Conservation (phyloP, 2,113 vertebrate species). For the Nothobranchius kuhntae region DNA sequence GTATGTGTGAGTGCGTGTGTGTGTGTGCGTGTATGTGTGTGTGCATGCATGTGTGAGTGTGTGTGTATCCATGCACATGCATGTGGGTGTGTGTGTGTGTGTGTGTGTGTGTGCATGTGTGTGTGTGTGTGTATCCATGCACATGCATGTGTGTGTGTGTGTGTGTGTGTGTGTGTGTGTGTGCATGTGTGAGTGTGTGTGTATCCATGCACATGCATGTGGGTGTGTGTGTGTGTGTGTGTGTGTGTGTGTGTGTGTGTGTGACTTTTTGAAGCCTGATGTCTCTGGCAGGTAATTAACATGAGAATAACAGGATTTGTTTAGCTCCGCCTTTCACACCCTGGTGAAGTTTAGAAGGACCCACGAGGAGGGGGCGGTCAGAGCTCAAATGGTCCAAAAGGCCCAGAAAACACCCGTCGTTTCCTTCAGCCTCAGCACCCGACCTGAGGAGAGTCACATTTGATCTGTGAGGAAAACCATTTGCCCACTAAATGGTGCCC, state of each 20-base stretch:
- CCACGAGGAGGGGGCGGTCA: conserved; percentile 31
- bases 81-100: too few relatives aligned
- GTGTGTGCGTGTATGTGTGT: too few relatives aligned
- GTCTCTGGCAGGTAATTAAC: conserved; percentile 55
- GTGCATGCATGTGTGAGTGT: too few relatives aligned
- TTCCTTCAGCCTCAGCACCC: conserved; percentile 43
- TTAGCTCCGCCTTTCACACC: conserved; percentile 12
- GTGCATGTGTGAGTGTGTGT: too few relatives aligned
- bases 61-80: too few relatives aligned
- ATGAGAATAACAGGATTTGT: conserved; percentile 47
- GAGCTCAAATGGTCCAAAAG: conserved; percentile 43
- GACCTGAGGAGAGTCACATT: conserved; percentile 62
- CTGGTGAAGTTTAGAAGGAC: conserved; percentile 26
- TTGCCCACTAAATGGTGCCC: conserved; percentile 70
- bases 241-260: conserved; percentile 17
- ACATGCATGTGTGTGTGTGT: too few relatives aligned
- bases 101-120: too few relatives aligned
- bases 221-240: too few relatives aligned
- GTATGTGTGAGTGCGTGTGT: too few relatives aligned
- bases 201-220: too few relatives aligned
- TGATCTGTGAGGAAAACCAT: conserved; percentile 71
- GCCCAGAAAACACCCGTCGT: conserved; percentile 50
- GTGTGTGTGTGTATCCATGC: too few relatives aligned
- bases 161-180: too few relatives aligned
- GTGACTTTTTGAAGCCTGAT: conserved; percentile 38